Conservation (phyloP, 2,888 invertebrate species). For the Drosophila pseudotakahashii region DNA sequence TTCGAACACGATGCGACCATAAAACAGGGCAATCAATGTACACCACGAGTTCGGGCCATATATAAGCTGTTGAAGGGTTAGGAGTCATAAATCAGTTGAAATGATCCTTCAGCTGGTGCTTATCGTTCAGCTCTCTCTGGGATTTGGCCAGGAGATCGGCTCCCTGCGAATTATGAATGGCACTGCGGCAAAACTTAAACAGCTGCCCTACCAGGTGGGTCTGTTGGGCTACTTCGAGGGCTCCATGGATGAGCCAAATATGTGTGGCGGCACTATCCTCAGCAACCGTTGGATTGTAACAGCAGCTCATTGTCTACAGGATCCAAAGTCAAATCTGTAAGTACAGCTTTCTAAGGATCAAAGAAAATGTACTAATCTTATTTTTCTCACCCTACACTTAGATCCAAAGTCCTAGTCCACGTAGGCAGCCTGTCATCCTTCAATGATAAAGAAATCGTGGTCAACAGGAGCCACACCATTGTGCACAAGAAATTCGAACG, state of each 20-base stretch:
- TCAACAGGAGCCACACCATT: slow-evolving; percentile 19
- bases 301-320: slow-evolving; percentile 61
- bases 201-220: slow-evolving; percentile 58
- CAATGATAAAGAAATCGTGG: slow-evolving; percentile 4
- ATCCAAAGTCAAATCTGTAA: slow-evolving; percentile 26
- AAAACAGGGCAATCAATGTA: slow-evolving; percentile 16
- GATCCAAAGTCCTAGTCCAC: slow-evolving; percentile 29
- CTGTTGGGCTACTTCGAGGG: slow-evolving; percentile 38
- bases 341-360: background rate
- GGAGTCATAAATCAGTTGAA: slow-evolving; percentile 2
- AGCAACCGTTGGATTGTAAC: slow-evolving; percentile 56
- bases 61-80: slow-evolving; percentile 28
- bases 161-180: slow-evolving; percentile 58
- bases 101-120: slow-evolving; percentile 46
- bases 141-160: slow-evolving; percentile 17
- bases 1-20: slow-evolving; percentile 36
- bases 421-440: slow-evolving; percentile 36
- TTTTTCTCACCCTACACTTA: slow-evolving; percentile 6
- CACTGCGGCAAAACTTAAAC: slow-evolving; percentile 12
- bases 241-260: background rate
- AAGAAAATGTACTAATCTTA: too few species aligned
- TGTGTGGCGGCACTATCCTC: slow-evolving; percentile 61
- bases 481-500: slow-evolving; percentile 43
- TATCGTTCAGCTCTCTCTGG: slow-evolving; percentile 14
- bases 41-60: slow-evolving; percentile 28